Evolutionary conservation across 2,888 invertebrate species (phyloP), one percentile per base, ranked within the genome.

Genomic region (Ectemnius continuus): DNA sequence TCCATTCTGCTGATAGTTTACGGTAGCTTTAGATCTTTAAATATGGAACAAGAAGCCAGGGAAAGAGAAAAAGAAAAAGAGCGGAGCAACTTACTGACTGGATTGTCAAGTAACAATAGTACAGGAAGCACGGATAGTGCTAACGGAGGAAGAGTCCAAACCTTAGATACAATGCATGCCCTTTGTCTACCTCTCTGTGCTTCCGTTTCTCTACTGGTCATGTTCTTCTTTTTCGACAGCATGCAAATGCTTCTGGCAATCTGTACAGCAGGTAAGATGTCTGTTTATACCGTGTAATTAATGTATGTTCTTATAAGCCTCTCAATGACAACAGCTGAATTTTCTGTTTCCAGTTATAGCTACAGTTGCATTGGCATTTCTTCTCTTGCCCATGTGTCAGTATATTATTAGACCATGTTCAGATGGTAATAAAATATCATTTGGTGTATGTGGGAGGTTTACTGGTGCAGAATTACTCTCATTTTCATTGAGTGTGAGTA

Each of bases 201-300:
- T 85, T 98, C 98, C 79, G 95, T 98, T 86, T 98, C 98, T 76
- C 93, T 99, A 80, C 95, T 99, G 76, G 95, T 99, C 88, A 99
- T 99, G 98, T 99, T 99, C 92, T 98, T 99, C 93, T 99, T 98
- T 92, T 99, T 99, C 90, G 99, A 99, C 92, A 98, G 98, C 70
- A 98, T 99, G 96, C 99, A 99, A 92, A 97, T 97, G 93, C 94
- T 95, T 85, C 98, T 96, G 93, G 98, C 97, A 80, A 97, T 98
- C 87, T 98, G 98, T 91, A 99, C 99, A 87, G 98, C 99, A 89
- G 97, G 98, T 98, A 92, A 95, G 96, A 59, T 8, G 14, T 18
- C 47, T 26, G 5, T 36, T 58, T 45, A 5, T 3, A 70, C 36
- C 14, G 36, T 14, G 2, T 14, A 47, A 47, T 47, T 47, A 47